Base-by-base conservation (phyloP, 92 coral and sea anemone species). In the Metridium senile region DNA sequence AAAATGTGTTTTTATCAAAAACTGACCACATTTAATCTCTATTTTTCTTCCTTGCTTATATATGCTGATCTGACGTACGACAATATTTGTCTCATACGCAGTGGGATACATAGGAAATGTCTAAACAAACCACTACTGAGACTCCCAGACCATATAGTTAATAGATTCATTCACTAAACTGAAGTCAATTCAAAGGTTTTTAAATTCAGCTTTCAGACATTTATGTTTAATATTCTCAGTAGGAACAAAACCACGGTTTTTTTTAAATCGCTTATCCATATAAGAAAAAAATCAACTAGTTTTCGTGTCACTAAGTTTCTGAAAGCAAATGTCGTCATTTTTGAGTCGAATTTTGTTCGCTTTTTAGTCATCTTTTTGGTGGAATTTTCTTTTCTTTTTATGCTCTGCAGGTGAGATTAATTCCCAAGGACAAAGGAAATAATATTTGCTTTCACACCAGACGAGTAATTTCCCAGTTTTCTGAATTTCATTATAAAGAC, bases 401-500 rank as follows among this genome's bases (percentile, higher is more conserved):
- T 45, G 9, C 16, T 45, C 16, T 45, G 9, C 51, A 45, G 51
- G 16, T 16, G 51, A 45, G 16, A 45, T 7, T 16, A 45, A 45
- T 45, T 16, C 9, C 51, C 7, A 45, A 16, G 9, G 16, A 16
- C 51, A 45, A 45, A 45, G 51, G 51, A 54, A 22, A n/a, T 10
- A 9, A 4, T 54, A 54, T 54, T 54, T 54, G 61, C 61, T 54
- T 54, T 54, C n/a, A 3, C 9, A 21, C 4, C 23, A 58, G 65
- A 9, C 65, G 2, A 4, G 65, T 21, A 11, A 21, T 1, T 21
- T 26, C 26, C 16, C 51, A 45, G 7, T 7, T 58, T 54, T 58
- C 17, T 58, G 65, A 58, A 58, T 58, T 21, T 58, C 65, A 58
- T 58, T n/a, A n/a, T 58, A 58, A 21, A 58, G 6, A 21, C 31